Base-by-base conservation (phyloP, 2,797 vertebrate genomes). In the Sphenodon punctatus region DNA sequence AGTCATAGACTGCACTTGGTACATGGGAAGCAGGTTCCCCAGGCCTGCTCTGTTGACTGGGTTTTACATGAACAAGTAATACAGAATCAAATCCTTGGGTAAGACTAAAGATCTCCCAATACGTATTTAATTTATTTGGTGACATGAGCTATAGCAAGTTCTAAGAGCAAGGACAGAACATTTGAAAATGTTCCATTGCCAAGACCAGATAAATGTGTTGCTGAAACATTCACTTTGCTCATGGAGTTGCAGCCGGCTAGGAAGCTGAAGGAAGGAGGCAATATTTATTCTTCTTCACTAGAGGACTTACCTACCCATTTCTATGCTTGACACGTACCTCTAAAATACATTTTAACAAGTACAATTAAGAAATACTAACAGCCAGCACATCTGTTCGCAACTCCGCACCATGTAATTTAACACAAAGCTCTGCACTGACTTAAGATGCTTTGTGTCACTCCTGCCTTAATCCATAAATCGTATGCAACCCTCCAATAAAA, bases 331-430 rank as follows among this genome's bases (percentile, higher is more conserved):
- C 5, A 3, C 7, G 51, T 75, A 86, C 75, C 60, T 75, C 73
- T 67, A 81, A 78, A 84, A 88, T 64, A 84, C 48, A 58, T 84
- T 93, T 92, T 91, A 91, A 89, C 30, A 74, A 85, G 69, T 27
- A 71, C 69, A 92, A 87, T 93, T 93, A 94, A 90, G 82, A 82
- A 80, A 89, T 92, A 88, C 74, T 87, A 67, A 75, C 59, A 78
- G 82, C 89, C 69, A 88, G 42, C 42, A 48, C 45, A 78, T 80
- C n/a, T n/a, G n/a, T n/a, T n/a, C n/a, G n/a, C n/a, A 82, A 64
- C 68, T 71, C 42, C 27, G 56, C 14, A 14, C 63, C 70, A n/a
- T 80, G 43, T 81, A 87, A 90, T 90, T 91, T 90, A 90, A 81
- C 78, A 84, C 58, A 78, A 83, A 89, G 36, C 73, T 83, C 60